These are phyloP conservation scores for Tetrax tetrax DNA, from an alignment of 2,113 vertebrate genomes.

Conservation along the genomic window DNA sequence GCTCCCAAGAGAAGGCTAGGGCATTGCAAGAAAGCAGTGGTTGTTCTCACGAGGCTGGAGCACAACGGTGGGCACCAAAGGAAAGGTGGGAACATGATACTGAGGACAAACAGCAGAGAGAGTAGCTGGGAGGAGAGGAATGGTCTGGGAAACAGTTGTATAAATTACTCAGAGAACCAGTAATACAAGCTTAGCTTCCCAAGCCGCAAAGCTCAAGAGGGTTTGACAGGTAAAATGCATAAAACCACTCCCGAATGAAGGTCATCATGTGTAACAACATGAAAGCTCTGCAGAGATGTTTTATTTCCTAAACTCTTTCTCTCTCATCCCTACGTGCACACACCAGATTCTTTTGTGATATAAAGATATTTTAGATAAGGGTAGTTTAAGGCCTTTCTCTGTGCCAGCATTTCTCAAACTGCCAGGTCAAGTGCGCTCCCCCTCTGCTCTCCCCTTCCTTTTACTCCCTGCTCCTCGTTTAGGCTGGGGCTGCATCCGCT, in stretches of 20 bases:
- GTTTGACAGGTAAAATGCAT: background rate
- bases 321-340: background rate
- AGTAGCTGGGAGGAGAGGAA: background rate
- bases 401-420: background rate
- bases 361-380: background rate
- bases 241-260: background rate
- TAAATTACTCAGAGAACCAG: background rate
- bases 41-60: background rate
- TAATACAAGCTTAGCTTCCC: background rate
- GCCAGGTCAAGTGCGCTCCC: background rate
- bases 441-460: background rate
- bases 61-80: background rate
- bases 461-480: background rate
- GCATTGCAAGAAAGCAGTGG: background rate
- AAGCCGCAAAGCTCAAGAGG: background rate
- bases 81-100: accelerated
- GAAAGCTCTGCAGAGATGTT: background rate
- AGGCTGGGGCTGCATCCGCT: background rate
- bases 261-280: background rate
- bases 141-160: background rate
- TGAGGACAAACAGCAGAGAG: background rate
- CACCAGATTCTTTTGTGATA: background rate
- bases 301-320: background rate
- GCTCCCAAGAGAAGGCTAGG: background rate
- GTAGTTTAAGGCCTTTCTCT: background rate